Conservation (phyloP, 2,888 invertebrate species). For the Meiosimyza platycephala region DNA sequence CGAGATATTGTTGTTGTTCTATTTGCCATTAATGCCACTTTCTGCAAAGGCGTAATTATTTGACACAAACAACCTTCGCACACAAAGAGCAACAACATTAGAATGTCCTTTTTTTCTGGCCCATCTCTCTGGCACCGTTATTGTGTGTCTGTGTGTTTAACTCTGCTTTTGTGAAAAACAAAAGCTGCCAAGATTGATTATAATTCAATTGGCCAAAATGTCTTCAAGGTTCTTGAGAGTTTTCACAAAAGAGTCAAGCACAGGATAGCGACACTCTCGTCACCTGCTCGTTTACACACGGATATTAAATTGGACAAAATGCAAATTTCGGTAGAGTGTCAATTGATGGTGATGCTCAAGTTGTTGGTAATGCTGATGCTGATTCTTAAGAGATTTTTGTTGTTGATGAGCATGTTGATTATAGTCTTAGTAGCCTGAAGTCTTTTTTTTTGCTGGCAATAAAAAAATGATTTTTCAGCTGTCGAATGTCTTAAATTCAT, state of each 20-base stretch:
- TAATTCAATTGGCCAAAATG: conserved; percentile 40
- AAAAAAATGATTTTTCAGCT: conserved; percentile 5
- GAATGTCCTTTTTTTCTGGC: conserved; percentile 27
- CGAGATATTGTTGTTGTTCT: conserved; percentile 15
- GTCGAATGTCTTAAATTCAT: not conserved
- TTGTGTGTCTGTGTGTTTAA: conserved; percentile 19
- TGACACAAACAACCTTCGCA: conserved; percentile 29
- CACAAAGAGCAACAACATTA: not conserved
- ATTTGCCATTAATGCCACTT: conserved; percentile 21
- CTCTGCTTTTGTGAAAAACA: conserved; percentile 50
- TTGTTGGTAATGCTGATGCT: too few relatives aligned
- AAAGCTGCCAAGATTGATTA: conserved; percentile 62
- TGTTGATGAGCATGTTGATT: conserved; percentile 14
- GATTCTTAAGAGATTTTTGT: too few relatives aligned
- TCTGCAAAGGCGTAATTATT: conserved; percentile 13
- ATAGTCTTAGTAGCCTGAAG: not conserved
- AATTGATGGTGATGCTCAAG: conserved; percentile 14
- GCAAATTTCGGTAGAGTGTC: conserved; percentile 19
- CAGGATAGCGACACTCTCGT: conserved; percentile 20
- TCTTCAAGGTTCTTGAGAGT: not conserved
- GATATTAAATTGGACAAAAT: conserved; percentile 44
- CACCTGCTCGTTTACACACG: conserved; percentile 50
- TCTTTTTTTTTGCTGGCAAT: not conserved
- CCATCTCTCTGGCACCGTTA: not conserved
- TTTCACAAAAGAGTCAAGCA: not conserved